phyloP scores from a whole-genome alignment of 1,140 invertebrate species.

The Hycleus cichorii region DNA sequence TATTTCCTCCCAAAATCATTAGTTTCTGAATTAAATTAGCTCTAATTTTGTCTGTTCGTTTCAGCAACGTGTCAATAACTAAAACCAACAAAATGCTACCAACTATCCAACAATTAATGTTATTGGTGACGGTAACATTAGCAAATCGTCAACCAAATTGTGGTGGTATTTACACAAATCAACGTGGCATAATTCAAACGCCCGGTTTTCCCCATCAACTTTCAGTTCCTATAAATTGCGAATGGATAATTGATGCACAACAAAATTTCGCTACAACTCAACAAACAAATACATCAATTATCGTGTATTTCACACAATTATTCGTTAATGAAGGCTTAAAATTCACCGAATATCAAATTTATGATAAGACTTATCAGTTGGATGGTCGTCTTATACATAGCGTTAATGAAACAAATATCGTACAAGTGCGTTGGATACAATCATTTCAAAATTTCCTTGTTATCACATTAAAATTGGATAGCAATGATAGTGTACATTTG shows the following conservation, averaged over 20 bases:
- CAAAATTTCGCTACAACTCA: slow-evolving; percentile 43
- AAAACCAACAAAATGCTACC: too few relatives aligned
- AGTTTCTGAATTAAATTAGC: too few relatives aligned
- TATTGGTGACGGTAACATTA: not conserved
- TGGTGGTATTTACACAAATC: slow-evolving; percentile 53
- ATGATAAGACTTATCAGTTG: slow-evolving; percentile 61
- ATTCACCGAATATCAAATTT: slow-evolving; percentile 77
- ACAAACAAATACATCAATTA: slow-evolving; percentile 53
- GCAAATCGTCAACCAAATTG: slow-evolving; percentile 41
- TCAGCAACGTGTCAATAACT: too few relatives aligned
- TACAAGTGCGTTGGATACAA: slow-evolving; percentile 54
- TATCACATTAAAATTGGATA: slow-evolving; percentile 63
- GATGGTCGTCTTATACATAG: slow-evolving; percentile 51
- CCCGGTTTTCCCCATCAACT: slow-evolving; percentile 70
- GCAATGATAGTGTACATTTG: slow-evolving; percentile 74
- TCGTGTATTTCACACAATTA: slow-evolving; percentile 81
- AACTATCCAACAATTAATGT: too few relatives aligned
- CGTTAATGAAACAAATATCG: slow-evolving; percentile 63
- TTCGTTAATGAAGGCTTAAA: slow-evolving; percentile 72
- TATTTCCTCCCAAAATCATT: too few relatives aligned
- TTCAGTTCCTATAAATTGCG: slow-evolving; percentile 68
- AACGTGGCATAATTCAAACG: slow-evolving; percentile 65
- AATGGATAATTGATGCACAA: slow-evolving; percentile 78
- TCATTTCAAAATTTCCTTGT: slow-evolving; percentile 69
- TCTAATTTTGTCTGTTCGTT: too few relatives aligned